Evolutionary conservation across 2,113 vertebrate species (phyloP).

Genomic region (Pteruthius melanotis): DNA sequence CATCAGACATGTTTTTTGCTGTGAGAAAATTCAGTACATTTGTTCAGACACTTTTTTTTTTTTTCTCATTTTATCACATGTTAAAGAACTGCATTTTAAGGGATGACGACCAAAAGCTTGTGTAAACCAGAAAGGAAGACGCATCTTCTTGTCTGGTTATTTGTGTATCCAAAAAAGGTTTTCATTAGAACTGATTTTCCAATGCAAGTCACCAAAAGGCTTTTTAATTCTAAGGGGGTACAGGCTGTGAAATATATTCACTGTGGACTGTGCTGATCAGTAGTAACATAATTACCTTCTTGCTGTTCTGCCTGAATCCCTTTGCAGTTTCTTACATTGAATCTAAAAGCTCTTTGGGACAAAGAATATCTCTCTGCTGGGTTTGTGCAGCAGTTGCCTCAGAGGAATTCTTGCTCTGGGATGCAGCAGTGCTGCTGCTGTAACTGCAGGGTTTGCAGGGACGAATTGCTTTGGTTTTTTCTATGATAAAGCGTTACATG

Average conservation of each 20-base stretch:
- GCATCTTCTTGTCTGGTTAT: not conserved
- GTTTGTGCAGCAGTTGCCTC: not conserved
- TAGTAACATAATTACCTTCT: not conserved
- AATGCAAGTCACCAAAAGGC: not conserved
- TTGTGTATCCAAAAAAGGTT: not conserved
- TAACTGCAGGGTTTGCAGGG: not conserved
- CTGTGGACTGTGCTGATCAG: not conserved
- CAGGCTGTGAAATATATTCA: not conserved
- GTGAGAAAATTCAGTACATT: not conserved
- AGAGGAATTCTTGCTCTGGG: not conserved
- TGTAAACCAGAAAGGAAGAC: not conserved
- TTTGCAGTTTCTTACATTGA: not conserved
- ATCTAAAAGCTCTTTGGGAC: not conserved
- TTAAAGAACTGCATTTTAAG: not conserved
- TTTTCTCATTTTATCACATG: not conserved
- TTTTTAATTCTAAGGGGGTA: not conserved
- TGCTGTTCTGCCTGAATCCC: not conserved
- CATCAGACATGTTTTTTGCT: not conserved
- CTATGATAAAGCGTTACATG: not conserved
- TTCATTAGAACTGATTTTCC: not conserved
- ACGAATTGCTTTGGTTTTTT: not conserved
- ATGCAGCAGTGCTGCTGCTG: not conserved
- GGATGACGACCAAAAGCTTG: not conserved
- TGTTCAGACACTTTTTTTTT: not conserved
- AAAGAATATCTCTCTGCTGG: not conserved